phyloP scores from a whole-genome alignment of 2,888 invertebrate species.

The Liodrosophila aerea region DNA sequence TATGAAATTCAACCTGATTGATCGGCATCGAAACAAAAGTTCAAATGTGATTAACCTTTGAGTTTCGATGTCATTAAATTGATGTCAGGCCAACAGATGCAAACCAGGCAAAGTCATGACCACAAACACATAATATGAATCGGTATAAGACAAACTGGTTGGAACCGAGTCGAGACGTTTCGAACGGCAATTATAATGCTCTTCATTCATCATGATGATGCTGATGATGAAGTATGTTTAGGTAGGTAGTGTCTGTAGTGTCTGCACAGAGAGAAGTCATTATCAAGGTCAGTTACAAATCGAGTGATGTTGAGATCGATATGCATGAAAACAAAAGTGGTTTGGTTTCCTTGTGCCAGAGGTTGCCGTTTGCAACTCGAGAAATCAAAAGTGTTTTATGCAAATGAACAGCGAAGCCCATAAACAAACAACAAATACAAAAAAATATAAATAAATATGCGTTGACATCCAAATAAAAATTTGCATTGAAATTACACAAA shows the following conservation, averaged over 20 bases:
- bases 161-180: constrained; percentile 34
- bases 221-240: constrained; percentile 21
- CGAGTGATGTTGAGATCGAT: constrained; percentile 31
- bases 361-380: constrained; percentile 19
- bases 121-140: constrained; percentile 7
- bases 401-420: constrained; percentile 51
- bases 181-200: constrained; percentile 46
- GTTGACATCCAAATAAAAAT: constrained; percentile 54
- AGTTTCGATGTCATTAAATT: constrained; percentile 63
- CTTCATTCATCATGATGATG: constrained; percentile 19
- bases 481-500: constrained; percentile 60
- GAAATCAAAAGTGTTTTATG: constrained; percentile 68
- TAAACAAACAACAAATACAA: constrained; percentile 29
- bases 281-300: constrained; percentile 77
- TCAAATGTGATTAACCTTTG: constrained; percentile 77
- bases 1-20: background rate
- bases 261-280: constrained; percentile 49
- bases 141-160: constrained; percentile 51
- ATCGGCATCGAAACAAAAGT: constrained; percentile 37
- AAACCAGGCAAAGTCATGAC: constrained; percentile 28
- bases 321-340: constrained; percentile 41
- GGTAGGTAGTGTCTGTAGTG: too few relatives aligned
- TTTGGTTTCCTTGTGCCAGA: constrained; percentile 39
- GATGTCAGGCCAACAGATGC: constrained; percentile 45
- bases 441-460: constrained; percentile 6